Evolutionary conservation across 2,113 vertebrate genomes (phyloP).

Genomic region (Heptranchias perlo): DNA sequence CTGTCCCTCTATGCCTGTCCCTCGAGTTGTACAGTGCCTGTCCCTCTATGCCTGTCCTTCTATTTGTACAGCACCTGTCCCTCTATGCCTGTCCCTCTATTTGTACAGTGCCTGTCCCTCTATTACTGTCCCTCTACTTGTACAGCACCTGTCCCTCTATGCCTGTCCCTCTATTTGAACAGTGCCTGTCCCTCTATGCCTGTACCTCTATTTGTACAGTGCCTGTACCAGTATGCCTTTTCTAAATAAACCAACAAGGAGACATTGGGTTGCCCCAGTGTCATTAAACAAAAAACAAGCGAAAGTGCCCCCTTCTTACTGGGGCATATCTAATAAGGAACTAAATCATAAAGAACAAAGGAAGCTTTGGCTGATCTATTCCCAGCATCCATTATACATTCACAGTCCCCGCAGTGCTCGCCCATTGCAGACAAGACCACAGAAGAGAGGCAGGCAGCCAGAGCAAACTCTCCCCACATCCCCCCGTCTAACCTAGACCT

Average conservation of each 20-base stretch:
- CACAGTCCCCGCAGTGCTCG: no score
- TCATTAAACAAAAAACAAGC: neutral
- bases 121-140: neutral
- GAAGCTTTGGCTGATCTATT: no score
- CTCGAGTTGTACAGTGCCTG: neutral
- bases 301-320: neutral
- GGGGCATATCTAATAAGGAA: neutral
- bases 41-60: neutral
- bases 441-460: neutral
- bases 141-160: no score
- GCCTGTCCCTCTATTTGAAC: neutral
- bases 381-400: no score
- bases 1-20: no score
- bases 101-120: no score
- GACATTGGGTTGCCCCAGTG: neutral
- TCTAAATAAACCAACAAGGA: neutral
- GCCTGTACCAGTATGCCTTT: no score
- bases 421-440: neutral
- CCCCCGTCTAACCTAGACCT: neutral
- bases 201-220: neutral
- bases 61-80: neutral
- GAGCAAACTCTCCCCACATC: neutral
- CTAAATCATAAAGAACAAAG: neutral
- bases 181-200: no score
- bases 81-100: neutral